These are phyloP conservation scores for Zeus faber DNA, from an alignment of 2,113 vertebrate species.

Conservation along the genomic window DNA sequence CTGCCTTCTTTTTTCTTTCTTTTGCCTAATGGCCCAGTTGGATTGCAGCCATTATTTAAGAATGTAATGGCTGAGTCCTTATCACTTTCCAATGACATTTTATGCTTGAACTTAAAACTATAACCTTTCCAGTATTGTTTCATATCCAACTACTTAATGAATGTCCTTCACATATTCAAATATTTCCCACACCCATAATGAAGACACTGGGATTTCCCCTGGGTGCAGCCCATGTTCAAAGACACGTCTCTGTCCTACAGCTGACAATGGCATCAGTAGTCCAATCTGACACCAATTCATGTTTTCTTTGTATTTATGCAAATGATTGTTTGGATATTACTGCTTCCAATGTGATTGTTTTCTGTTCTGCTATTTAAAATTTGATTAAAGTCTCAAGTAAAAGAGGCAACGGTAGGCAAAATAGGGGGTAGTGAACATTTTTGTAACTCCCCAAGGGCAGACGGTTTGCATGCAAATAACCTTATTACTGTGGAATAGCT, in stretches of 20 bases:
- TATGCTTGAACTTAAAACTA: constrained; percentile 48
- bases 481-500: constrained; percentile 76
- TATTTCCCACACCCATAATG: constrained; percentile 55
- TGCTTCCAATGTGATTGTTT: constrained; percentile 68
- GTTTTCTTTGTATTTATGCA: constrained; percentile 73
- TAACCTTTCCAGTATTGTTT: constrained; percentile 60
- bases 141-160: constrained; percentile 59
- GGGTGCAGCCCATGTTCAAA: constrained; percentile 53
- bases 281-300: constrained; percentile 59
- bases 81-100: too few species aligned
- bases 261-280: constrained; percentile 46
- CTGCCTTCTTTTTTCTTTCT: too few species aligned
- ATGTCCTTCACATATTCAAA: constrained; percentile 69
- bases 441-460: constrained; percentile 61
- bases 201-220: constrained; percentile 63
- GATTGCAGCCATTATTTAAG: too few species aligned
- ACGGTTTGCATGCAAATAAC: constrained; percentile 72
- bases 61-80: too few species aligned
- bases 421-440: constrained; percentile 55
- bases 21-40: too few species aligned
- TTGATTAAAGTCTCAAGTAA: constrained; percentile 66
- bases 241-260: constrained; percentile 43
- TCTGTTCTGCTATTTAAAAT: constrained; percentile 68
- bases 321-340: constrained; percentile 73
- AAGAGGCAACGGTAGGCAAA: constrained; percentile 59